Conservation (phyloP, 1,140 invertebrate species). For the Leptonema lineaticorne region DNA sequence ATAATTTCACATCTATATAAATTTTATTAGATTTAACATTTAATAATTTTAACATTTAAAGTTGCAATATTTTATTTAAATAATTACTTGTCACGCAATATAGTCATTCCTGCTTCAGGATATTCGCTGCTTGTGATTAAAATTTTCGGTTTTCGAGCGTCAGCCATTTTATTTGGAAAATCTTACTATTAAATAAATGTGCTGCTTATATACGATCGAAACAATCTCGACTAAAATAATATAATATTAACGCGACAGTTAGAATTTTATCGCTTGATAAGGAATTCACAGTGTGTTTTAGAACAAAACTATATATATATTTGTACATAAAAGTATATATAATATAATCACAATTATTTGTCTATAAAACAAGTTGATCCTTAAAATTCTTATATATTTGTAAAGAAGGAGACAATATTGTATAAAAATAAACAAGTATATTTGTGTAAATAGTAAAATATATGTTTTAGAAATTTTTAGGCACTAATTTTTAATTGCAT, state of each 20-base stretch:
- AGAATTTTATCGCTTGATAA: not conserved
- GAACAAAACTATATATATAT: no score
- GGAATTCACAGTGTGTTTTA: not conserved
- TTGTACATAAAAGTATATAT: no score
- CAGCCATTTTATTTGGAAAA: slow-evolving; percentile 16
- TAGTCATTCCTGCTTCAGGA: slow-evolving; percentile 47
- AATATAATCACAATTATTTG: no score
- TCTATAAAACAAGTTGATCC: no score
- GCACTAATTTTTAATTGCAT: no score
- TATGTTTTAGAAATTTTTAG: no score
- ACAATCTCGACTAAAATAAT: not conserved
- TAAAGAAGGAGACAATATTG: no score
- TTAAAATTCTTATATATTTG: no score
- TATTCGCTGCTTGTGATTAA: slow-evolving; percentile 54
- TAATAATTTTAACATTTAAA: not conserved
- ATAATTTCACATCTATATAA: slow-evolving; percentile 51
- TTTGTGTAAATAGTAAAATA: no score
- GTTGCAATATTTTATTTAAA: not conserved
- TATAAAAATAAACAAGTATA: no score
- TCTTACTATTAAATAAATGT: not conserved
- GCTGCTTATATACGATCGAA: not conserved
- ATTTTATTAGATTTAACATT: not conserved
- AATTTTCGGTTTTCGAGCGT: slow-evolving; percentile 44
- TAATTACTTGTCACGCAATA: slow-evolving; percentile 49
- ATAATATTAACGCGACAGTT: no score